Evolutionary conservation across 2,888 invertebrate genomes (phyloP), one percentile per base, ranked within the genome.

Genomic region (Tachina fera): DNA sequence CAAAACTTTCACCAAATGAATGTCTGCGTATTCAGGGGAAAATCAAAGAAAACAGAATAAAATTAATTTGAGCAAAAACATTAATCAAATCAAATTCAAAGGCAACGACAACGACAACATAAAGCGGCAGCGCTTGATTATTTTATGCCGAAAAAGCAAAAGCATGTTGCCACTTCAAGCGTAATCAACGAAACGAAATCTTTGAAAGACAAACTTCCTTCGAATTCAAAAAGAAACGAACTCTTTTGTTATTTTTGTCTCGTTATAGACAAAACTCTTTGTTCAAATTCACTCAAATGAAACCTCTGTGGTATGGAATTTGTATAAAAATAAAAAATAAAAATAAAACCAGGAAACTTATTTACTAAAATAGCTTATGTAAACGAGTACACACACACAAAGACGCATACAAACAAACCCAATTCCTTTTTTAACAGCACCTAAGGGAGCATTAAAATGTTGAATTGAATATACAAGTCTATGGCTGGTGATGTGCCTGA

Each of bases 221-320:
- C 65, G 45, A 60, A 58, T 31, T 47, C 63, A 72, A 67, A 67
- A 67, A 67, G 72, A 72, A 81, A 75, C 13, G 67, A 75, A 61
- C 72, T 74, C 71, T 67, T 71, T 72, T 67, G 77, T 67, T 45
- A 60, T 67, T 78, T 22, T 77, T 72, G 72, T 71, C 77, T 77
- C 63, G 77, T 77, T 67, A 60, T 72, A 77, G 51, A 51, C 45
- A 79, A 76, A 83, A 53, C 72, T 76, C 68, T 86, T 86, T 86
- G 86, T 86, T 76, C 81, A 76, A 72, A 79, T 65, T 70, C 83
- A 86, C 86, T 86, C 83, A 80, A 83, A 83, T 79, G 86, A 72
- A 79, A 86, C 82, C 56, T 80, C 53, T 61, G 31, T 31, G 68
- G 74, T 78, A 53, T 71, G 10, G 53, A 56, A 45, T 56, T 45